These are phyloP conservation scores for Bungarus multicinctus DNA, from an alignment of 2,113 vertebrate species.

Conservation along the genomic window DNA sequence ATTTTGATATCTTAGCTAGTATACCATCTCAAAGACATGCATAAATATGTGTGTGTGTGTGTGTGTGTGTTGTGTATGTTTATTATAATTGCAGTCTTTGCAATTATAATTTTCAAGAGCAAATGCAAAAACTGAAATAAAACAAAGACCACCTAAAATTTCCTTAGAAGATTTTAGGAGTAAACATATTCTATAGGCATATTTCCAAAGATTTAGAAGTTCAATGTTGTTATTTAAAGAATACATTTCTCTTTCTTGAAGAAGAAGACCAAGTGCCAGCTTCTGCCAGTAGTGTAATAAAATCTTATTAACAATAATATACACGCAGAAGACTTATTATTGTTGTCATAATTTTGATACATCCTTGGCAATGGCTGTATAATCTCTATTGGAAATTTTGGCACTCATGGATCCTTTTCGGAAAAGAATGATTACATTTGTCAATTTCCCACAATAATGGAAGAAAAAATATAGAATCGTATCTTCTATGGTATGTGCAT, in stretches of 20 bases:
- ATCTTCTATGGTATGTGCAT: background rate
- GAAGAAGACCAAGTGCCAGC: slow-evolving; percentile 38
- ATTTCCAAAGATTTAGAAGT: slow-evolving; percentile 39
- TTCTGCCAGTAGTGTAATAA: slow-evolving; percentile 44
- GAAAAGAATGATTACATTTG: slow-evolving; percentile 35
- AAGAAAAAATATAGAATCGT: slow-evolving; percentile 13
- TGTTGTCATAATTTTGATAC: slow-evolving; percentile 50
- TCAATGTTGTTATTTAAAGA: slow-evolving; percentile 39
- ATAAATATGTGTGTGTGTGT: background rate
- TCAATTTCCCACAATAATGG: slow-evolving; percentile 32
- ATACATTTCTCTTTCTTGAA: slow-evolving; percentile 9
- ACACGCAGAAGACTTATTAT: slow-evolving; percentile 39
- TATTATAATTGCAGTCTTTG: slow-evolving; percentile 28
- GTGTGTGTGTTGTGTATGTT: background rate
- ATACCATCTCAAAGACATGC: slow-evolving; percentile 42
- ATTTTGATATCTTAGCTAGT: slow-evolving; percentile 55
- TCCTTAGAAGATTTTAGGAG: slow-evolving; percentile 14
- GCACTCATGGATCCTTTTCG: slow-evolving; percentile 26
- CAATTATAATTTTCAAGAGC: slow-evolving; percentile 16
- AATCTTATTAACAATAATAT: slow-evolving; percentile 40
- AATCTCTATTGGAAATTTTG: slow-evolving; percentile 45
- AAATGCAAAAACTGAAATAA: slow-evolving; percentile 39
- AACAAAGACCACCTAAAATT: slow-evolving; percentile 34
- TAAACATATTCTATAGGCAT: slow-evolving; percentile 13
- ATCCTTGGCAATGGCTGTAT: slow-evolving; percentile 15